Conservation (phyloP, 2,888 invertebrate species). For the Eilema depressum region DNA sequence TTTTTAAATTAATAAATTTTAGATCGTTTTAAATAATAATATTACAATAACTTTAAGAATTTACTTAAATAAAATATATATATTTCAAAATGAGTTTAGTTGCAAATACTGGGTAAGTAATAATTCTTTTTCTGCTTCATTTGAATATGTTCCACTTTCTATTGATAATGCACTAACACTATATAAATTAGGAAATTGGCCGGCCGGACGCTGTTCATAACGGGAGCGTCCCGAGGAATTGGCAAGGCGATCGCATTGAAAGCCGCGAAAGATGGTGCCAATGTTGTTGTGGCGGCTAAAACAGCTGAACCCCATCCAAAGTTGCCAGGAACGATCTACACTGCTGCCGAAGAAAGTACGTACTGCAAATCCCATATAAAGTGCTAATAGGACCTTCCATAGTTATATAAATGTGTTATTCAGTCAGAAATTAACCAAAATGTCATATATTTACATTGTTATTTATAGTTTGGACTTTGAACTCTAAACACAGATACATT, state of each 20-base stretch:
- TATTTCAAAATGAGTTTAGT: constrained; percentile 79
- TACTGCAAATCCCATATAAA: constrained; percentile 31
- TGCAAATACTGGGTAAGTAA: constrained; percentile 81
- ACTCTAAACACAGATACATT: constrained; percentile 47
- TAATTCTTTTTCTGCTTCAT: constrained; percentile 21
- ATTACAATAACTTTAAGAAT: not conserved
- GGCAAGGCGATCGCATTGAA: constrained; percentile 98
- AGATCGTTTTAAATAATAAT: not conserved
- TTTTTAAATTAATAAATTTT: not conserved
- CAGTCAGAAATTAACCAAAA: constrained; percentile 29
- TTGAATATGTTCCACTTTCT: constrained; percentile 39
- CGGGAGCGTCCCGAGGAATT: constrained; percentile 98
- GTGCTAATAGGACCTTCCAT: not conserved
- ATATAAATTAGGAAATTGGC: constrained; percentile 86
- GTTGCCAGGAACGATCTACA: constrained; percentile 96
- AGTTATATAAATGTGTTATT: constrained; percentile 14
- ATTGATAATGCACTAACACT: constrained; percentile 41
- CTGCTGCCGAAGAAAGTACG: constrained; percentile 95
- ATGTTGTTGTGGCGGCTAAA: constrained; percentile 96
- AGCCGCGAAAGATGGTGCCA: constrained; percentile 96
- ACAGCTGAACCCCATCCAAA: constrained; percentile 96
- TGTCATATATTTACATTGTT: constrained; percentile 32
- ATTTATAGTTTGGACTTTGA: constrained; percentile 67
- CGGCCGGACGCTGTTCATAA: constrained; percentile 97
- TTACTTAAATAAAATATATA: constrained; percentile 10